Percentiles rank a stretch among this genome's conserved stretches.
Evolutionary conservation across 2,113 vertebrate species (phyloP).

Genomic region (Lophochroa leadbeateri): DNA sequence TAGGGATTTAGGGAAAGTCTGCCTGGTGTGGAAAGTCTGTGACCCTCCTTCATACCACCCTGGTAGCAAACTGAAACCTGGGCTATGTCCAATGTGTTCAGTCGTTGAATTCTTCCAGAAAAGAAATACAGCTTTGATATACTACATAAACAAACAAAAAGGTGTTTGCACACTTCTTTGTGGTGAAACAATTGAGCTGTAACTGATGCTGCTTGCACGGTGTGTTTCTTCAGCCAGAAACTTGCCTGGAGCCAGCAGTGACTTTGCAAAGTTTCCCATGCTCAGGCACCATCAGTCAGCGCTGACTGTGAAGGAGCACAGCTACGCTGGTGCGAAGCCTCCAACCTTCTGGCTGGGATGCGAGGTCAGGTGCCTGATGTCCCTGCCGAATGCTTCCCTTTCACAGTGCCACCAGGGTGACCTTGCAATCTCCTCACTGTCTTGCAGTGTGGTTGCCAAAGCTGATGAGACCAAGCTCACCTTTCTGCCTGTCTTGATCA

Average conservation of each 20-base stretch:
- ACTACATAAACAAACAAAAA: not conserved
- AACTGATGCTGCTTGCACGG: conserved; percentile 15
- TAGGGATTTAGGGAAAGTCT: not conserved
- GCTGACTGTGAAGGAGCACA: not conserved
- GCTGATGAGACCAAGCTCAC: not conserved
- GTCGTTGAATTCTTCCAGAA: not conserved
- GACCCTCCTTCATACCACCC: conserved; percentile 35
- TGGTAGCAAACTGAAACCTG: conserved; percentile 34
- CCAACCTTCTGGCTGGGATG: not conserved
- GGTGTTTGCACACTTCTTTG: conserved; percentile 30
- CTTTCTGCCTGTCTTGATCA: not conserved
- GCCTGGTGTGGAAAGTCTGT: not conserved
- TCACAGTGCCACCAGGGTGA: not conserved
- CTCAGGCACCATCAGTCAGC: not conserved
- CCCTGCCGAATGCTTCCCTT: not conserved
- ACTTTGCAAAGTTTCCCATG: not conserved
- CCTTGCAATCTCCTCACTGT: not conserved
- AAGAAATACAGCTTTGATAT: not conserved
- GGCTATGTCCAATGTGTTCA: not conserved
- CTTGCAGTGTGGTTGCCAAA: not conserved
- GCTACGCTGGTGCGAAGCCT: not conserved
- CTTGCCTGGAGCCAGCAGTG: not conserved
- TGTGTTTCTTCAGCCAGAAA: not conserved
- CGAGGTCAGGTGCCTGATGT: not conserved
- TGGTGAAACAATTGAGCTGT: conserved; percentile 45